phyloP scores from a whole-genome alignment of 2,797 vertebrate genomes.

The Enteromius mattozi region DNA sequence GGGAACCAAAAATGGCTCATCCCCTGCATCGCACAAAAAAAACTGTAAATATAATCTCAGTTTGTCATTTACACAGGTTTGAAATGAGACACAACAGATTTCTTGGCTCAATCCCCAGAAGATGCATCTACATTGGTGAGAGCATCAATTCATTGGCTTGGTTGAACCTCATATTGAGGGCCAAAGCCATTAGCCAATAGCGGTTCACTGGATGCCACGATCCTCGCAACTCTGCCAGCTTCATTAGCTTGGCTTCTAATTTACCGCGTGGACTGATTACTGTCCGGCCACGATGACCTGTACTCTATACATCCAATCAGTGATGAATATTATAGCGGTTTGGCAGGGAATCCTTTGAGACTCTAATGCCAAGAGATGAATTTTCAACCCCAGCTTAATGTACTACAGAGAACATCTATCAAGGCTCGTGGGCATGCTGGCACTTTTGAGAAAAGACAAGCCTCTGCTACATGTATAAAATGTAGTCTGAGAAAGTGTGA shows the following conservation, averaged over 20 bases:
- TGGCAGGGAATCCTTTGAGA: slow-evolving; percentile 53
- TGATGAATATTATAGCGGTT: slow-evolving; percentile 53
- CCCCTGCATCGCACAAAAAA: neutral
- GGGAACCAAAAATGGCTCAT: neutral
- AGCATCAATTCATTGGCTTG: slow-evolving; percentile 39
- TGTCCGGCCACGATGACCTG: slow-evolving; percentile 49
- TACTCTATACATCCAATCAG: slow-evolving; percentile 57
- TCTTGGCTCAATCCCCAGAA: slow-evolving; percentile 35
- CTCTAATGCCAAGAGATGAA: slow-evolving; percentile 44
- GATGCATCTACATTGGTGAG: slow-evolving; percentile 29
- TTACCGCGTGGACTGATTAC: slow-evolving; percentile 53
- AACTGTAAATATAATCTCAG: neutral
- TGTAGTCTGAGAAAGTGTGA: slow-evolving; percentile 16
- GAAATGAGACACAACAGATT: slow-evolving; percentile 12
- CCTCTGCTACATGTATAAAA: neutral
- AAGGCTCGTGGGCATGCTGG: slow-evolving; percentile 28
- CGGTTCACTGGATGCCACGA: slow-evolving; percentile 50
- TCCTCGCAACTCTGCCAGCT: slow-evolving; percentile 50
- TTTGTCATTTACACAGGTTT: slow-evolving; percentile 28
- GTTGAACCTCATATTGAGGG: slow-evolving; percentile 38
- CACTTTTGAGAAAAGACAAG: slow-evolving; percentile 29
- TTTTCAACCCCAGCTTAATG: slow-evolving; percentile 51
- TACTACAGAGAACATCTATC: slow-evolving; percentile 36
- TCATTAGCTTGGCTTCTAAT: slow-evolving; percentile 51
- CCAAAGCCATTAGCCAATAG: slow-evolving; percentile 64